Evolutionary conservation across 2,113 vertebrate species (phyloP).

Genomic region (Notarius lentiginosus): DNA sequence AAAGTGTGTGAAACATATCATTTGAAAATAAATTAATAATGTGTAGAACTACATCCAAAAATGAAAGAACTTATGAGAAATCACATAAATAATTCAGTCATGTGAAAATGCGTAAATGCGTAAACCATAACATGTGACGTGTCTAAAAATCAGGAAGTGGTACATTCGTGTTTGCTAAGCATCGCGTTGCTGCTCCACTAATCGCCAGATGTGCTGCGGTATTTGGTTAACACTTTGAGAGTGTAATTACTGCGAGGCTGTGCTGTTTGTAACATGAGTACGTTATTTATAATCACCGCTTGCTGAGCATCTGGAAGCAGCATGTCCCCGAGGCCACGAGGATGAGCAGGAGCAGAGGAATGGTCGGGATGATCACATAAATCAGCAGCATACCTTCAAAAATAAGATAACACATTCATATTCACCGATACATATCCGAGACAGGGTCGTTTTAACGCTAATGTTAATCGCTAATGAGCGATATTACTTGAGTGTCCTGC

Average conservation of each 20-base stretch:
- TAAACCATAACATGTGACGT: not conserved
- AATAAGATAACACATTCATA: not conserved
- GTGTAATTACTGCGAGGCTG: not conserved
- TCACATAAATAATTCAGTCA: not conserved
- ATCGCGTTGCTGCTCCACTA: not conserved
- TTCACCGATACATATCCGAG: not conserved
- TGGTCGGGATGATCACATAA: conserved; percentile 92
- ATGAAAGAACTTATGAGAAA: not conserved
- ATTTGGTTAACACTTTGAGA: conserved; percentile 11
- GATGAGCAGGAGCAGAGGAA: conserved; percentile 92
- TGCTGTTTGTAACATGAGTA: conserved; percentile 16
- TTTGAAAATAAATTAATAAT: not conserved
- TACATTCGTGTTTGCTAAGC: not conserved
- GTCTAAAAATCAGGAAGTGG: not conserved
- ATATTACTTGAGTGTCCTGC: conserved; percentile 69
- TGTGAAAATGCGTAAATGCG: not conserved
- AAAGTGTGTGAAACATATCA: too few relatives aligned
- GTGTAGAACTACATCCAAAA: not conserved
- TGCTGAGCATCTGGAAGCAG: conserved; percentile 91
- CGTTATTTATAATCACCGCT: conserved; percentile 75
- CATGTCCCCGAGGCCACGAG: conserved; percentile 92
- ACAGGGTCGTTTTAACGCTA: not conserved
- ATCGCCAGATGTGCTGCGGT: conserved; percentile 19
- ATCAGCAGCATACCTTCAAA: conserved; percentile 87
- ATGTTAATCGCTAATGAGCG: not conserved